Evolutionary conservation across 1,140 invertebrate species (phyloP).

Genomic region (Drosophila varians): DNA sequence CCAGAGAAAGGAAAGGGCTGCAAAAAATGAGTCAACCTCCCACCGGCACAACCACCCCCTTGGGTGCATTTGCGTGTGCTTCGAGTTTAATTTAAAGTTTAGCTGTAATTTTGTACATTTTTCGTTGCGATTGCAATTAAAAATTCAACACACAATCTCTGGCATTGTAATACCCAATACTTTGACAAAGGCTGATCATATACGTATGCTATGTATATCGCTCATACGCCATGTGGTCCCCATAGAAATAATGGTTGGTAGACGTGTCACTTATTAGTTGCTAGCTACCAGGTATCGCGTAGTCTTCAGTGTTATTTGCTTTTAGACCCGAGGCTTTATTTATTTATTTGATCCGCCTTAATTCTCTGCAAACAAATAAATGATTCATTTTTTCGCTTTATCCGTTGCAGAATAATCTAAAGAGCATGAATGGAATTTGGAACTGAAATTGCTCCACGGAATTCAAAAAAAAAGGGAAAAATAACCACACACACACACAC

Average conservation of each 20-base stretch:
- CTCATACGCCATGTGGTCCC: too few relatives aligned
- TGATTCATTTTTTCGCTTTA: constrained; percentile 12
- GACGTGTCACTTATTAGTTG: too few relatives aligned
- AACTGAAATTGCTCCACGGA: not conserved
- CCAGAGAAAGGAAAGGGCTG: not conserved
- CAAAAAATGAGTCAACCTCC: not conserved
- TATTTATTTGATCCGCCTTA: constrained; percentile 30
- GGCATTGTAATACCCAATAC: too few relatives aligned
- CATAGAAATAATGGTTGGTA: too few relatives aligned
- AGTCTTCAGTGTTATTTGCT: too few relatives aligned
- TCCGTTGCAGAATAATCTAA: constrained; percentile 14
- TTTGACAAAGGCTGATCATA: too few relatives aligned
- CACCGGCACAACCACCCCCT: not conserved
- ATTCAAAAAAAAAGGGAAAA: not conserved
- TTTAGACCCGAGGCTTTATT: too few relatives aligned
- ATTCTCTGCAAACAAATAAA: constrained; percentile 10
- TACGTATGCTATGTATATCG: too few relatives aligned
- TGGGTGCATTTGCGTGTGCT: constrained; percentile 20
- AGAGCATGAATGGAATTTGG: constrained; percentile 2
- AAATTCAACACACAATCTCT: constrained; percentile 71
- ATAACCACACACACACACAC: too few relatives aligned
- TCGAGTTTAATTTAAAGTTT: constrained; percentile 69
- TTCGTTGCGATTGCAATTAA: constrained; percentile 65
- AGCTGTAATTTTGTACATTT: constrained; percentile 65
- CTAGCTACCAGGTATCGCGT: too few relatives aligned